Conservation (phyloP, 2,113 vertebrate species). For the Solea solea region DNA sequence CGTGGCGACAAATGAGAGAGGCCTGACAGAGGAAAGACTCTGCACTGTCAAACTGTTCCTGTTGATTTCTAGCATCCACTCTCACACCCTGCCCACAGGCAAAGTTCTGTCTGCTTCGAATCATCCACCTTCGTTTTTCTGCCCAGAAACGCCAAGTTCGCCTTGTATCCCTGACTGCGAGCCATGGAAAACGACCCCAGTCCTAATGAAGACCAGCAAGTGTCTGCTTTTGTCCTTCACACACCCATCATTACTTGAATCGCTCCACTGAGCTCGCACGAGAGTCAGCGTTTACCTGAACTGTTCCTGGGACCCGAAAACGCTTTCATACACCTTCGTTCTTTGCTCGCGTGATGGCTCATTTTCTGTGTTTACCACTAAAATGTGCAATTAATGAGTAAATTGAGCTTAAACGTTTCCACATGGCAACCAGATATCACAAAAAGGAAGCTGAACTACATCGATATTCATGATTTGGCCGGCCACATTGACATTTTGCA, state of each 20-base stretch:
- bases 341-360: too few relatives aligned
- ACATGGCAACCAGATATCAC: too few relatives aligned
- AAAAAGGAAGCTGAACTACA: too few relatives aligned
- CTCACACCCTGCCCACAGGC: slow-evolving; percentile 42
- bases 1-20: background rate
- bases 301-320: background rate
- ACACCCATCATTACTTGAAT: slow-evolving; percentile 13
- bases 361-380: too few relatives aligned
- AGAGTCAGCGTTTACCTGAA: background rate
- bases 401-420: too few relatives aligned
- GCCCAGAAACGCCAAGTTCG: slow-evolving; percentile 38
- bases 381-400: too few relatives aligned
- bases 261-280: slow-evolving; percentile 11
- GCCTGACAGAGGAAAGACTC: slow-evolving; percentile 7
- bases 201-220: slow-evolving; percentile 46
- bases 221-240: slow-evolving; percentile 30
- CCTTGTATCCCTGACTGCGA: slow-evolving; percentile 19
- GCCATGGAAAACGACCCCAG: slow-evolving; percentile 42
- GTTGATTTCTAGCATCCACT: slow-evolving; percentile 26
- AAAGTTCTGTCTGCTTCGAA: slow-evolving; percentile 39
- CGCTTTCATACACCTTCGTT: background rate
- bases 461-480: too few relatives aligned
- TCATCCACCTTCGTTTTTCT: slow-evolving; percentile 43
- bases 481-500: too few relatives aligned
- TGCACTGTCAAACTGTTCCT: slow-evolving; percentile 13